Evolutionary conservation across 2,113 vertebrate species (phyloP).

Genomic region (Hiodon alosoides): DNA sequence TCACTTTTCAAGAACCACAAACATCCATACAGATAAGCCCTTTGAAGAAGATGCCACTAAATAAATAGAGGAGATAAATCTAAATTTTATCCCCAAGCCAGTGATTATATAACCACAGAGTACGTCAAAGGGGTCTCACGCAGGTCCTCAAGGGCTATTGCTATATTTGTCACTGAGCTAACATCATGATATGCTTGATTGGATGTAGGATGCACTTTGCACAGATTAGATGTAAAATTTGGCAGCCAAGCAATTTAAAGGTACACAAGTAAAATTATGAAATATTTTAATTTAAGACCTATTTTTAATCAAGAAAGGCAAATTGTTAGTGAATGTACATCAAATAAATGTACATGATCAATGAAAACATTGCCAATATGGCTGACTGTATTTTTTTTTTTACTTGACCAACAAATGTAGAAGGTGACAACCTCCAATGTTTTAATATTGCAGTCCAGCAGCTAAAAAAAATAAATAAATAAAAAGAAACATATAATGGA

Average conservation of each 20-base stretch:
- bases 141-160: slow-evolving; percentile 7
- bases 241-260: slow-evolving; percentile 1
- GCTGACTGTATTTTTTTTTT: no score
- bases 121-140: background rate
- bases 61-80: slow-evolving; percentile 10
- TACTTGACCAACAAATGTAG: no score
- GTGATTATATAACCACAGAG: background rate
- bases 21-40: background rate
- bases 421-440: no score
- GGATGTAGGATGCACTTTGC: background rate
- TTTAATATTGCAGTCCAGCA: no score
- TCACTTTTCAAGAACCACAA: slow-evolving; percentile 13
- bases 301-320: no score
- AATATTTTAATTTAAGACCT: no score
- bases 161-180: slow-evolving; percentile 18
- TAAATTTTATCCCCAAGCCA: slow-evolving; percentile 7
- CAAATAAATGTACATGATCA: no score
- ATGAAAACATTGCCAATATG: no score
- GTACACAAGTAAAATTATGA: background rate
- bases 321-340: no score
- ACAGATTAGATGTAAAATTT: background rate
- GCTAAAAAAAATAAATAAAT: no score
- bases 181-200: slow-evolving; percentile 14
- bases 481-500: no score
- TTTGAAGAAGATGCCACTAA: slow-evolving; percentile 13